These are phyloP conservation scores for Enoplosus armatus DNA, from an alignment of 2,797 vertebrate genomes.

Conservation along the genomic window DNA sequence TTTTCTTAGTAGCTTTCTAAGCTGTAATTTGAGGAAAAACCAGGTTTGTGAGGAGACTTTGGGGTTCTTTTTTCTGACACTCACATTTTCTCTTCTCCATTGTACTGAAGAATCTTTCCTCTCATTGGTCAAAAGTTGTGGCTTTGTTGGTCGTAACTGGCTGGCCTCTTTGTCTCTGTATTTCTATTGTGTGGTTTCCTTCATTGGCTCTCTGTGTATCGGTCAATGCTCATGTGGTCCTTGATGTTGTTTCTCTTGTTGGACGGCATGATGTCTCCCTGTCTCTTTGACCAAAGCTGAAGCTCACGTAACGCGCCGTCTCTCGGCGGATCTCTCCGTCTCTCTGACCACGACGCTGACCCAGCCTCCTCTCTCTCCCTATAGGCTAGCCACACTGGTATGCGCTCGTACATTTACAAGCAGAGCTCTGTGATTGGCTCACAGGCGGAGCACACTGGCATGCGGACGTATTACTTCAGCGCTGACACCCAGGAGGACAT, in stretches of 20 bases:
- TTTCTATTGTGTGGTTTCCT: conserved; percentile 59
- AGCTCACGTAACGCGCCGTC: conserved; percentile 8
- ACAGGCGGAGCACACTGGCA: conserved; percentile 92
- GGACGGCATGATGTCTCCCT: conserved; percentile 57
- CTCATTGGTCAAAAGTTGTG: conserved; percentile 60
- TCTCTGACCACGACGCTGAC: conserved; percentile 25
- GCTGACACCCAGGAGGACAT: conserved; percentile 96
- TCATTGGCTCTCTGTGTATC: conserved; percentile 46
- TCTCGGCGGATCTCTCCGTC: conserved; percentile 13
- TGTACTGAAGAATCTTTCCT: conserved; percentile 33
- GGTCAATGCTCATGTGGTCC: conserved; percentile 49
- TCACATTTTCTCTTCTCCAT: conserved; percentile 42
- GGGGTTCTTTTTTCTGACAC: conserved; percentile 14
- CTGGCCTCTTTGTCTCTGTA: conserved; percentile 56
- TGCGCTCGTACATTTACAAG: conserved; percentile 93
- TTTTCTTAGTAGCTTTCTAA: conserved; percentile 5
- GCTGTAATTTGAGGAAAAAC: not conserved
- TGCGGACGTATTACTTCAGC: conserved; percentile 97
- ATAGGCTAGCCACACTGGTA: conserved; percentile 93
- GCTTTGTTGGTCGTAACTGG: conserved; percentile 62
- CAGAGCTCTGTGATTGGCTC: conserved; percentile 91
- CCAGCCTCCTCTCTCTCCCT: conserved; percentile 44
- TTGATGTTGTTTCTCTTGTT: conserved; percentile 54
- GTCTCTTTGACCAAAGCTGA: conserved; percentile 37
- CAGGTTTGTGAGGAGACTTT: conserved; percentile 35